These are phyloP conservation scores for Coelinius sp. DNA, from an alignment of 2,888 invertebrate species.

Conservation along the genomic window DNA sequence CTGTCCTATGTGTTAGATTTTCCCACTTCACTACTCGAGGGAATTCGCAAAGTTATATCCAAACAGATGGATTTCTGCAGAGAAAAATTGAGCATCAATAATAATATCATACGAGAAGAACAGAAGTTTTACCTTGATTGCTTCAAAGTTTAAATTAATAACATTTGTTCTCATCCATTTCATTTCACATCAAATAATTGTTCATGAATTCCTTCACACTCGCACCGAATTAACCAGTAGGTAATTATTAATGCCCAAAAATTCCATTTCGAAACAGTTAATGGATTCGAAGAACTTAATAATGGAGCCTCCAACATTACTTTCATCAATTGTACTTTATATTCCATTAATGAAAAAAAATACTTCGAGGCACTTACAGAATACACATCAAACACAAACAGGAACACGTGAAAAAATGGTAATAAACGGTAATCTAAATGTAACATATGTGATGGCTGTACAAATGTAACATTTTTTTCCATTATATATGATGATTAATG, in stretches of 20 bases:
- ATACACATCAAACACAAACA: slow-evolving; percentile 48
- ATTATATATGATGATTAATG: slow-evolving; percentile 66
- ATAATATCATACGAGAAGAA: too few species aligned
- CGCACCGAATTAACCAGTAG: background rate
- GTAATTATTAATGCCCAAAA: background rate
- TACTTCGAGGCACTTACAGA: slow-evolving; percentile 51
- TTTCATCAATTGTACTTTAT: slow-evolving; percentile 11
- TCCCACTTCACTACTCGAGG: too few species aligned
- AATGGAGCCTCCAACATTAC: slow-evolving; percentile 21
- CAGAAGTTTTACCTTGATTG: background rate
- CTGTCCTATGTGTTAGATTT: too few species aligned
- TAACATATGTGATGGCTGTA: slow-evolving; percentile 72
- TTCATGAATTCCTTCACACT: background rate
- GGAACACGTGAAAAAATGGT: slow-evolving; percentile 56
- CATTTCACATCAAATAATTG: background rate
- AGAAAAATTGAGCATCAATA: background rate
- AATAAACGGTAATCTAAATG: slow-evolving; percentile 68
- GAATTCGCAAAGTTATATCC: background rate
- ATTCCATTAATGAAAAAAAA: slow-evolving; percentile 35
- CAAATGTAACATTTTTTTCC: slow-evolving; percentile 72
- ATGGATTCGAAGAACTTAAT: background rate
- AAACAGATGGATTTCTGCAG: background rate
- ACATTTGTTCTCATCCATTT: background rate
- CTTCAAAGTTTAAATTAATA: background rate
- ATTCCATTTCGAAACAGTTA: too few species aligned